Evolutionary conservation across 1,140 invertebrate genomes (phyloP).

Genomic region (Lineus longissimus): DNA sequence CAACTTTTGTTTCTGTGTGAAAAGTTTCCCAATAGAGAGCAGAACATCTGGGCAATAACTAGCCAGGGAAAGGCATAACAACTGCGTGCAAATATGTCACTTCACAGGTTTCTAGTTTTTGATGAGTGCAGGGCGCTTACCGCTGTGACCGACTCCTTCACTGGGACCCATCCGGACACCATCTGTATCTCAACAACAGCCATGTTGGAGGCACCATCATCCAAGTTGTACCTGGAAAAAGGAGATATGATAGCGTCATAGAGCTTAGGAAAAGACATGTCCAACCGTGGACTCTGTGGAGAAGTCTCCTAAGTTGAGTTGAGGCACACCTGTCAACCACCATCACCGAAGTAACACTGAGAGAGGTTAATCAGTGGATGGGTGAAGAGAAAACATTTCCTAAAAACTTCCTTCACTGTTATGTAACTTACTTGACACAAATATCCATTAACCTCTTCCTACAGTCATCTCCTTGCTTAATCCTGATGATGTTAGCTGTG

Average conservation of each 20-base stretch:
- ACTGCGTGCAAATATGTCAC: no score
- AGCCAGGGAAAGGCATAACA: no score
- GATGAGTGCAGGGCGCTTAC: no score
- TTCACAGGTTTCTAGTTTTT: no score
- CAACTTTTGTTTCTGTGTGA: no score
- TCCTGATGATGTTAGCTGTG: slow-evolving; percentile 13
- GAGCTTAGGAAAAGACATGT: not conserved
- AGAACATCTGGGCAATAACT: no score
- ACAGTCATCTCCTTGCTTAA: not conserved
- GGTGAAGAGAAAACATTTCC: no score
- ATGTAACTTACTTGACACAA: slow-evolving; percentile 7
- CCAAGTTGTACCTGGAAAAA: slow-evolving; percentile 36
- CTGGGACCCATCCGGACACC: slow-evolving; percentile 80
- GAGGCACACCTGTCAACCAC: not conserved
- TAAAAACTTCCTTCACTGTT: no score
- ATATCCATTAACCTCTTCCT: not conserved
- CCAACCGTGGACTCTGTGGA: not conserved
- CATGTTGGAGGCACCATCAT: slow-evolving; percentile 65
- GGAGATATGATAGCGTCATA: not conserved
- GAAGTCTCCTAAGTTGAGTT: not conserved
- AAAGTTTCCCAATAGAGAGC: no score
- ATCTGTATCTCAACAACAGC: slow-evolving; percentile 82
- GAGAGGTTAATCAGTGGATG: not conserved
- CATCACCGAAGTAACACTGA: not conserved
- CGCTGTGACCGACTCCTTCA: slow-evolving; percentile 64